Conservation (phyloP, 1,140 invertebrate species). For the Pseudomyrmex dendroicus region DNA sequence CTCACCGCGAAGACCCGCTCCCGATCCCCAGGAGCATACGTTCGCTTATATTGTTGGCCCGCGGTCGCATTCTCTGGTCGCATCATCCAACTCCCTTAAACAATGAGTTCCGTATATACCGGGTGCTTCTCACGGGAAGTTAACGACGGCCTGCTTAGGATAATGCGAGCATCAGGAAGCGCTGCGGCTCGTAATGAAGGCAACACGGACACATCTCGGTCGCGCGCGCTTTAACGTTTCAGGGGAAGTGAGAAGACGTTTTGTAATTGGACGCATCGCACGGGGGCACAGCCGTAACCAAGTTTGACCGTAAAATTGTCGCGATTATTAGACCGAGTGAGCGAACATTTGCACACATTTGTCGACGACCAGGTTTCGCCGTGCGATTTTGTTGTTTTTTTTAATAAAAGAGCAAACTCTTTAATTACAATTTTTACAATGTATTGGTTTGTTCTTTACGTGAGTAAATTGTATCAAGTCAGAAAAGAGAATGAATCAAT, state of each 20-base stretch:
- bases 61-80: conserved; percentile 70
- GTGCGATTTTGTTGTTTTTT: not conserved
- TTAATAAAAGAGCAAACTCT: not conserved
- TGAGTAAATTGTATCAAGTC: no score
- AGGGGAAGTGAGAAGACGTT: not conserved
- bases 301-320: not conserved
- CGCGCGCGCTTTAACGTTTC: not conserved
- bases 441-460: not conserved
- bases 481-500: no score
- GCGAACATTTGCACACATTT: no score
- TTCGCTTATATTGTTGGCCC: conserved; percentile 73
- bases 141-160: conserved; percentile 64
- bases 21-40: conserved; percentile 65
- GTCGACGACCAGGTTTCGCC: no score
- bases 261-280: not conserved
- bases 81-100: conserved; percentile 64
- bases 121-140: conserved; percentile 49
- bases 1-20: conserved; percentile 64
- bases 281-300: not conserved
- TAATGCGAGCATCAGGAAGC: conserved; percentile 61
- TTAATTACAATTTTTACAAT: not conserved
- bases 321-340: no score
- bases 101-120: conserved; percentile 61
- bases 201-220: conserved; percentile 3
- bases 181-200: conserved; percentile 47